Percentiles rank a stretch among this genome's conserved stretches.
Conservation (phyloP, 2,113 vertebrate species). For the Glareola pratincola region DNA sequence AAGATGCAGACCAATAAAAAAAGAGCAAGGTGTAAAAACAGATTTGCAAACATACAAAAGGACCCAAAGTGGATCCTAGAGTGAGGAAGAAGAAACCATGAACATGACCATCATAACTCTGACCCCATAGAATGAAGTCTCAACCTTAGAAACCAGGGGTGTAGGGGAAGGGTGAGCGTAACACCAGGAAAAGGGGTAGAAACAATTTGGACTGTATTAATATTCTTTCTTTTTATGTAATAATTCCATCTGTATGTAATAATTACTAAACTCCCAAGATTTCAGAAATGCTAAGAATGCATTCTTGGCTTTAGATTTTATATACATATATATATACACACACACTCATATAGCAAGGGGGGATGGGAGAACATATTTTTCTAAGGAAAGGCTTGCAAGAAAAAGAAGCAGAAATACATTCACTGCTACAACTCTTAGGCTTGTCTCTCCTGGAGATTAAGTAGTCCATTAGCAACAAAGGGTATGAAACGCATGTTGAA, state of each 20-base stretch:
- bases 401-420: not conserved
- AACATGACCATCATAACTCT: not conserved
- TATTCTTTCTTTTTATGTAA: not conserved
- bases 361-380: not conserved
- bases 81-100: not conserved
- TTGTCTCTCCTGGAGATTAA: not conserved
- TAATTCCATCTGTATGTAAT: not conserved
- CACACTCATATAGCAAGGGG: fast-evolving
- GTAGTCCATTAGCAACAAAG: not conserved
- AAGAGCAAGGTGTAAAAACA: not conserved
- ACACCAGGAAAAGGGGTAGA: not conserved
- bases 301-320: not conserved
- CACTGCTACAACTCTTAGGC: not conserved
- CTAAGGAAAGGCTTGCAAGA: not conserved
- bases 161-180: not conserved
- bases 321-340: not conserved
- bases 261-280: not conserved
- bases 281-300: not conserved
- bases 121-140: not conserved
- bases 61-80: not conserved
- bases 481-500: not conserved
- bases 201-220: not conserved
- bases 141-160: not conserved
- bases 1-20: not conserved
- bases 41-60: not conserved